These are phyloP conservation scores for Alosa sapidissima DNA, from an alignment of 2,797 vertebrate genomes.

Conservation along the genomic window DNA sequence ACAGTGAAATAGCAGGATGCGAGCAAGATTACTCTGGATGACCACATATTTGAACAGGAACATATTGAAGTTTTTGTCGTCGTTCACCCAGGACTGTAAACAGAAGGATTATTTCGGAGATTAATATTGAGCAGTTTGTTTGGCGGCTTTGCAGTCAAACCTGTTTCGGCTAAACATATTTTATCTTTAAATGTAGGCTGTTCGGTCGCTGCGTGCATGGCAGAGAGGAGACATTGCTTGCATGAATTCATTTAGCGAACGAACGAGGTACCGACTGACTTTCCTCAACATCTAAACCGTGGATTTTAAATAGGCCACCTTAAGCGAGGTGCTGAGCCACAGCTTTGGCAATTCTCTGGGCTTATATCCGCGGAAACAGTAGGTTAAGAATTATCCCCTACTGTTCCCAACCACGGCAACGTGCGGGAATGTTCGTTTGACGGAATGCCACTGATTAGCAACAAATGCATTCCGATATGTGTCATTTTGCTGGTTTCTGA, in stretches of 20 bases:
- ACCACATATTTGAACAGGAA: background rate
- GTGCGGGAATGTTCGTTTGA: constrained; percentile 6
- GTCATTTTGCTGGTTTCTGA: constrained; percentile 2
- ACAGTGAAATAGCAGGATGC: background rate
- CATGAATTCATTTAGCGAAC: background rate
- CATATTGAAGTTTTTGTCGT: background rate
- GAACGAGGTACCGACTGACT: background rate
- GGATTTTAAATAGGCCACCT: constrained; percentile 15
- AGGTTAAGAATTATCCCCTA: background rate
- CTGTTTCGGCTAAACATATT: background rate
- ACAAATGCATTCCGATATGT: background rate
- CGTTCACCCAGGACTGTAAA: background rate
- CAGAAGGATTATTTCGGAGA: constrained; percentile 25
- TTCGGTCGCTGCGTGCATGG: background rate
- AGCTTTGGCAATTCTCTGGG: background rate
- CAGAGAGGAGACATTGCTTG: background rate
- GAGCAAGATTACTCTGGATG: constrained; percentile 12
- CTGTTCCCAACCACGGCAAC: background rate
- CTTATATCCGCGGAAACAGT: background rate
- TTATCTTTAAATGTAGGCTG: background rate
- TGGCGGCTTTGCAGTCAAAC: constrained; percentile 9
- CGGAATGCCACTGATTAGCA: constrained; percentile 9
- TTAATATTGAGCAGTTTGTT: constrained; percentile 21
- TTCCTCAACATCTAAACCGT: constrained; percentile 15
- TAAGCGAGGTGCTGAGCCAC: background rate